phyloP scores from a whole-genome alignment of 2,888 invertebrate genomes.

The Stramonita haemastoma region DNA sequence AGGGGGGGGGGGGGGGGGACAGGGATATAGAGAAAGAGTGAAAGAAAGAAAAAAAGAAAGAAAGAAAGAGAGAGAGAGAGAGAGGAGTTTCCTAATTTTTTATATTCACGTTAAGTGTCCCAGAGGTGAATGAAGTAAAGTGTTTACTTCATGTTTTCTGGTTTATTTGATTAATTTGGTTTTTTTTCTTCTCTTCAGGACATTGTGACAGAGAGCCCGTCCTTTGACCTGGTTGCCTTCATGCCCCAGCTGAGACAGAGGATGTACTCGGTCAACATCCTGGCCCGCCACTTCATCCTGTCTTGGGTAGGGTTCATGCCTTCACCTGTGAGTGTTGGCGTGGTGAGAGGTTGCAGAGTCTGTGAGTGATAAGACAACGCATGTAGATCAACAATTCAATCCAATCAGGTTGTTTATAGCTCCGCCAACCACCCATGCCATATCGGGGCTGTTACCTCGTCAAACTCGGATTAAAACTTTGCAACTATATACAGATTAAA shows the following conservation, averaged over 20 bases:
- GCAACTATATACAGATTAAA: no score
- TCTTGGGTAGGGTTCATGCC: slow-evolving; percentile 85
- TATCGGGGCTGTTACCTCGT: no score
- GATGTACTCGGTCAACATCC: slow-evolving; percentile 93
- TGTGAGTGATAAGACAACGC: neutral
- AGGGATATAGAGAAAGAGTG: no score
- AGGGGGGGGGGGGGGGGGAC: no score
- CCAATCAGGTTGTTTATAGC: no score
- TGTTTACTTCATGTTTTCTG: neutral
- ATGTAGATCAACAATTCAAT: neutral
- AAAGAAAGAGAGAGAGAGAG: no score
- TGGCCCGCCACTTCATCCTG: slow-evolving; percentile 95
- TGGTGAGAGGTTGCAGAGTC: no score
- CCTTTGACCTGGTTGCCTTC: slow-evolving; percentile 92
- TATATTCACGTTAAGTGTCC: neutral
- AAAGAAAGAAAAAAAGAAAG: no score
- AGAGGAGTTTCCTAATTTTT: neutral
- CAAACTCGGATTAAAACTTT: no score
- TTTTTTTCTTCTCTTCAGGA: slow-evolving; percentile 86
- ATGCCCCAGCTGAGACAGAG: slow-evolving; percentile 93
- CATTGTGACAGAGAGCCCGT: slow-evolving; percentile 94
- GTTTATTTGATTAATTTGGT: neutral
- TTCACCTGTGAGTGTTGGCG: no score
- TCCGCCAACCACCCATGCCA: no score
- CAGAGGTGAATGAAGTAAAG: neutral